Conservation (phyloP, 1,140 invertebrate genomes). For the Eufriesea mexicana region DNA sequence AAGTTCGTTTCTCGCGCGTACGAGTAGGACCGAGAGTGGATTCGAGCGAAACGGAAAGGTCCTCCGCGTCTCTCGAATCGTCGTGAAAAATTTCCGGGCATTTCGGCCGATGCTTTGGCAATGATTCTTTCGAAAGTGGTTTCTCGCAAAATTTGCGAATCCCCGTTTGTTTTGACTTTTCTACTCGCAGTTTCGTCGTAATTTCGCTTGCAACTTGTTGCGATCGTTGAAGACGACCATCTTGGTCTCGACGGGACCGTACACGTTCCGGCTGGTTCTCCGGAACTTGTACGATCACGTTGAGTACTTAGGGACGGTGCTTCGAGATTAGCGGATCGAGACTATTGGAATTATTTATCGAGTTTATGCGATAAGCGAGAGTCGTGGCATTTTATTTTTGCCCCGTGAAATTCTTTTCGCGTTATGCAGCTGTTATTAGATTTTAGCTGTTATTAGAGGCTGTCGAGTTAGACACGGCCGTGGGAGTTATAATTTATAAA, state of each 20-base stretch:
- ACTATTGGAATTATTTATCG: no score
- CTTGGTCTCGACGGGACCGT: not conserved
- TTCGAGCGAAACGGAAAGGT: not conserved
- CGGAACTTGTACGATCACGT: no score
- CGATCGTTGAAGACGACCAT: not conserved
- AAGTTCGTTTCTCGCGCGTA: not conserved
- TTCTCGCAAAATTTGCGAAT: not conserved
- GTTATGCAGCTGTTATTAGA: no score
- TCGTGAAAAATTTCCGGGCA: not conserved
- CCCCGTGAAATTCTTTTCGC: no score
- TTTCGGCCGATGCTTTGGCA: constrained; percentile 63
- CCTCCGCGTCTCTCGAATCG: not conserved
- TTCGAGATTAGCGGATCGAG: no score
- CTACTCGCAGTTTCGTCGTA: not conserved
- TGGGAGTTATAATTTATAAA: no score
- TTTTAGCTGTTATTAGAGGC: no score
- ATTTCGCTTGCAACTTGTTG: not conserved
- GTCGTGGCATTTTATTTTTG: no score
- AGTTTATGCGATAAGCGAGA: no score
- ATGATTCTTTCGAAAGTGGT: constrained; percentile 46
- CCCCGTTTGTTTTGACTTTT: constrained; percentile 2
- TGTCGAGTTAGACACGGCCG: no score
- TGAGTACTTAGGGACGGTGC: no score
- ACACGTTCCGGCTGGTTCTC: no score
- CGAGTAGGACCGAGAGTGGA: not conserved